phyloP scores from a whole-genome alignment of 2,888 invertebrate species.

The Holacanthella duospinosa region DNA sequence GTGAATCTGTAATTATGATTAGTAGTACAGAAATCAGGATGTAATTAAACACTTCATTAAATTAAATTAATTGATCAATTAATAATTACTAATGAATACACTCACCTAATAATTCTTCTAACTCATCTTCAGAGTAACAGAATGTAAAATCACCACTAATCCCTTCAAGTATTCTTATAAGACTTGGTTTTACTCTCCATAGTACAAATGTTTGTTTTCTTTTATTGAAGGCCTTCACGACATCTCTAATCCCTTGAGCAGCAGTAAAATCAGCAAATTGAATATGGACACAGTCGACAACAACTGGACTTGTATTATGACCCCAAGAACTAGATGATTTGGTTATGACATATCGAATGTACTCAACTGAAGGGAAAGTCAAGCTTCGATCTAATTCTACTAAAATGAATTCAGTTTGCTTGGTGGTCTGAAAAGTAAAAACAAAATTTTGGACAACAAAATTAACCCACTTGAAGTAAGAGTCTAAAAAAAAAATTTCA shows the following conservation, averaged over 20 bases:
- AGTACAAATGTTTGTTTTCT: conserved; percentile 31
- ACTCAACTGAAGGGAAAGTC: conserved; percentile 81
- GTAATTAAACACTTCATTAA: background rate
- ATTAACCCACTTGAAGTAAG: background rate
- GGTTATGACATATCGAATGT: conserved; percentile 68
- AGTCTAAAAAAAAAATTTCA: background rate
- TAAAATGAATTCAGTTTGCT: conserved; percentile 31
- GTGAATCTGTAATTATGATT: conserved; percentile 15
- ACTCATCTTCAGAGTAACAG: conserved; percentile 51
- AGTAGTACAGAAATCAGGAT: too few relatives aligned
- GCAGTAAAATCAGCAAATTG: conserved; percentile 82
- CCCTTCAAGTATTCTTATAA: conserved; percentile 58
- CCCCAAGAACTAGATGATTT: conserved; percentile 52
- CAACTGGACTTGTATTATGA: conserved; percentile 53
- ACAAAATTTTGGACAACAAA: background rate
- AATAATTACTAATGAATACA: background rate
- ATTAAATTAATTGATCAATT: background rate
- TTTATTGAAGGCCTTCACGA: conserved; percentile 30
- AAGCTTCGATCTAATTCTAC: conserved; percentile 52
- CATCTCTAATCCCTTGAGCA: conserved; percentile 43
- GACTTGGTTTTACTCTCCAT: conserved; percentile 48
- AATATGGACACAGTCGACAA: conserved; percentile 76
- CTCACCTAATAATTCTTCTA: conserved; percentile 53
- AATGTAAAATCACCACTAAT: conserved; percentile 49
- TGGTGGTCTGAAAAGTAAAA: conserved; percentile 21